Evolutionary conservation across 1,140 invertebrate species (phyloP).

Genomic region (Sarcophaga peregrina): DNA sequence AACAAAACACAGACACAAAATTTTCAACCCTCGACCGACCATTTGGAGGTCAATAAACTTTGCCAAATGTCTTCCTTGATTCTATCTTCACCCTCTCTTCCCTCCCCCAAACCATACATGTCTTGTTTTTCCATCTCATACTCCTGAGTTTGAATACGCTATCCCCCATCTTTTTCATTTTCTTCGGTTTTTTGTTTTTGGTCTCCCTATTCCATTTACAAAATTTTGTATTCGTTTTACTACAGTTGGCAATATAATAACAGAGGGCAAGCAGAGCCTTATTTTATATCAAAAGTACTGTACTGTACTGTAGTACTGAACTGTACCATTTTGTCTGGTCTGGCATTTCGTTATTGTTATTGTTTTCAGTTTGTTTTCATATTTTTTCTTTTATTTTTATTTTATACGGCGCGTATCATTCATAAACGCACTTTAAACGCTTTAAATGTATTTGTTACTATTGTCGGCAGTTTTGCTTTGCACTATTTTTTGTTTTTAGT

Average conservation of each 20-base stretch:
- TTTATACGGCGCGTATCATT: constrained; percentile 9
- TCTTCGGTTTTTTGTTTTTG: not conserved
- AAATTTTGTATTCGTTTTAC: not conserved
- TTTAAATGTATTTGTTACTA: constrained; percentile 31
- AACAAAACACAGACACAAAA: constrained; percentile 21
- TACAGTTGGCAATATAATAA: constrained; percentile 1
- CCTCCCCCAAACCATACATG: not conserved
- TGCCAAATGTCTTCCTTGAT: not conserved
- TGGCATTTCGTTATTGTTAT: not conserved
- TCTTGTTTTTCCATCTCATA: too few species aligned
- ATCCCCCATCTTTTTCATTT: not conserved
- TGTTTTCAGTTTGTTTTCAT: not conserved
- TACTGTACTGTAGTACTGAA: constrained; percentile 30
- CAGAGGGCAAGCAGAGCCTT: not conserved
- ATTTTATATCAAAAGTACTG: not conserved
- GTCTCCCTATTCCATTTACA: not conserved
- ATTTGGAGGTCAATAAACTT: constrained; percentile 36
- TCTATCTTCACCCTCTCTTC: not conserved
- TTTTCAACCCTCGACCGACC: constrained; percentile 34
- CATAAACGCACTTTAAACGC: constrained; percentile 32
- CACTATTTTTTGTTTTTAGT: not conserved
- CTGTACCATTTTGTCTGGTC: constrained; percentile 25
- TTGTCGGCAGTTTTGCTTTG: not conserved
- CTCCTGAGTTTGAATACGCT: too few species aligned
- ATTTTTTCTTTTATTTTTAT: constrained; percentile 8